These are phyloP conservation scores for Sisor rabdophorus DNA, from an alignment of 2,113 vertebrate species.

Conservation along the genomic window DNA sequence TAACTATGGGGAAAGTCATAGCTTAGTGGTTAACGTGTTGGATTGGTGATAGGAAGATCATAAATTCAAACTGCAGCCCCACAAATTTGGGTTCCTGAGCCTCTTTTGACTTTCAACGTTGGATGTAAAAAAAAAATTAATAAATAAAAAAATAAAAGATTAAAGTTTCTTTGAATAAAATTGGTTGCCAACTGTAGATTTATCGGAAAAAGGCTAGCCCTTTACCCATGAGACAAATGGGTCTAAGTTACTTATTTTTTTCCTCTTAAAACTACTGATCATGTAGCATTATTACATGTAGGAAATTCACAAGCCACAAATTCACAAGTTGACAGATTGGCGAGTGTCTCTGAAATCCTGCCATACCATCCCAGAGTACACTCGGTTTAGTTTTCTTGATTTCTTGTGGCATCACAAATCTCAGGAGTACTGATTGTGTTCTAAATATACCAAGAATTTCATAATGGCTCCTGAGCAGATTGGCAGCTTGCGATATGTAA, in stretches of 20 bases:
- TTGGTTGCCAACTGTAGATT: no score
- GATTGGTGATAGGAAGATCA: no score
- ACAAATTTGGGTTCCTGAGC: no score
- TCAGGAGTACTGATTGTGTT: background rate
- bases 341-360: background rate
- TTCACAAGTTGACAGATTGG: background rate
- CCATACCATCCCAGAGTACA: no score
- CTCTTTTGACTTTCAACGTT: no score
- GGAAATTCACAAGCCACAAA: background rate
- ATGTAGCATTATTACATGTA: background rate
- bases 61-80: no score
- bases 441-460: background rate
- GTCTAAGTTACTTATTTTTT: background rate
- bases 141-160: no score
- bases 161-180: no score
- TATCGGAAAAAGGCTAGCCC: no score
- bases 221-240: background rate
- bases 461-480: background rate
- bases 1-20: background rate
- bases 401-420: background rate
- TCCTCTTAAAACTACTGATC: background rate
- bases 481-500: background rate
- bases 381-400: background rate
- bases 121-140: no score
- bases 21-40: no score